phyloP scores from a whole-genome alignment of 2,888 invertebrate genomes.

The Neoascia interrupta region DNA sequence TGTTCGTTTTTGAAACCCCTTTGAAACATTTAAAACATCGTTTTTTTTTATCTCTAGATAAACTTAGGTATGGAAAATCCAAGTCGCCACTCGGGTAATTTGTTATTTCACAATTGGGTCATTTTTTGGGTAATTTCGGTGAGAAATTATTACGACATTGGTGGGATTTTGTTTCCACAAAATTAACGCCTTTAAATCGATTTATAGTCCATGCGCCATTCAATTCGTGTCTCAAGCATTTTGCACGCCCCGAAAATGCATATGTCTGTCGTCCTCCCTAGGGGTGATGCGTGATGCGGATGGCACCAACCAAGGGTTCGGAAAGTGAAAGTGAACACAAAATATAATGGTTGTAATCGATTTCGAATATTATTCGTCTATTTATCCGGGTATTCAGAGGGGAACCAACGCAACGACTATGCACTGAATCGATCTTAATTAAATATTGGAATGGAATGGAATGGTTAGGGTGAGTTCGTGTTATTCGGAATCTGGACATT shows the following conservation, averaged over 20 bases:
- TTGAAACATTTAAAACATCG: too few species aligned
- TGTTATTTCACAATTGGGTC: neutral
- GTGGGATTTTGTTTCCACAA: neutral
- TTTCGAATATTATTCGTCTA: slow-evolving; percentile 49
- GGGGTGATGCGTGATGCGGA: too few species aligned
- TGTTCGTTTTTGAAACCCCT: neutral
- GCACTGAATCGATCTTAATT: slow-evolving; percentile 61
- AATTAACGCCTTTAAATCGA: slow-evolving; percentile 3
- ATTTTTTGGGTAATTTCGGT: neutral
- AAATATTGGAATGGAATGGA: slow-evolving; percentile 31
- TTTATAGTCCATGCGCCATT: slow-evolving; percentile 11
- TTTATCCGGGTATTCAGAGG: slow-evolving; percentile 45
- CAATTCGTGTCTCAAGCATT: slow-evolving; percentile 19
- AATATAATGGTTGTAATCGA: slow-evolving; percentile 36
- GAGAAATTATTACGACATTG: neutral
- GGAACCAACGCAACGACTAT: too few species aligned
- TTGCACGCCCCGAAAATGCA: slow-evolving; percentile 17
- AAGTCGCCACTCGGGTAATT: neutral
- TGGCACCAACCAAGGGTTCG: too few species aligned
- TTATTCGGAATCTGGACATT: too few species aligned
- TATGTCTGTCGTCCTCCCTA: slow-evolving; percentile 10
- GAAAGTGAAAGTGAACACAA: neutral
- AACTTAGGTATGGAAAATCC: too few species aligned
- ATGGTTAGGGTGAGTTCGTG: slow-evolving; percentile 48
- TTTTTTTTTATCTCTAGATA: neutral